These are phyloP conservation scores for Rhagologus leucostigma DNA, from an alignment of 2,113 vertebrate genomes.

Conservation along the genomic window DNA sequence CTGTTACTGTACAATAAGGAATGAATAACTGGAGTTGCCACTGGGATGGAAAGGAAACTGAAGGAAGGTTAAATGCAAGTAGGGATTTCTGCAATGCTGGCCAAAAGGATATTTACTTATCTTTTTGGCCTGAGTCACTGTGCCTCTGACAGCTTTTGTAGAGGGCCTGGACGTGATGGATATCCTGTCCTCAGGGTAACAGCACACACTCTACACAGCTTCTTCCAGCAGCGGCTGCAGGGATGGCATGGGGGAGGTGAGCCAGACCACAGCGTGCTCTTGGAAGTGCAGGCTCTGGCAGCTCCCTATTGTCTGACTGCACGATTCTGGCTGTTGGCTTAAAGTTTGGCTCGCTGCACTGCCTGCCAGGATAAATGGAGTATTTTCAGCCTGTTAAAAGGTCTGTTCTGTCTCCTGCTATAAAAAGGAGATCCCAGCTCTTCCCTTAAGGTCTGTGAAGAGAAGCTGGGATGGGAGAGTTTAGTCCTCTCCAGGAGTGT, in stretches of 20 bases:
- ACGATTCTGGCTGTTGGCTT: neutral
- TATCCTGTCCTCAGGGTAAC: neutral
- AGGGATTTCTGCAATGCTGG: neutral
- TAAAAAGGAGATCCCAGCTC: neutral
- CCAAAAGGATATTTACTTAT: neutral
- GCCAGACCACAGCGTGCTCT: neutral
- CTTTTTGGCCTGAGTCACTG: neutral
- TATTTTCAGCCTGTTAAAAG: slow-evolving; percentile 22
- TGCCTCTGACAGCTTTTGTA: neutral
- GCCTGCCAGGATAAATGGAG: neutral
- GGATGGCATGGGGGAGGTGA: neutral
- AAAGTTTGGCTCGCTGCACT: neutral
- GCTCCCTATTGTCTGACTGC: slow-evolving; percentile 30
- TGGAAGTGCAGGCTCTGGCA: neutral
- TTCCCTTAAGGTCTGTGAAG: neutral
- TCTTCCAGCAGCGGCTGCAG: neutral
- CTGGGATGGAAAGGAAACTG: neutral
- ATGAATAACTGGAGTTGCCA: neutral
- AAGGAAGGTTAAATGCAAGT: neutral
- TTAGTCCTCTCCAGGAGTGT: neutral
- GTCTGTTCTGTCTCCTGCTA: neutral
- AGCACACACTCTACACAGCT: neutral
- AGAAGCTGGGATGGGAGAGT: neutral
- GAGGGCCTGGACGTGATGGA: neutral
- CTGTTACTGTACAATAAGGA: neutral